Conservation (phyloP, 1,140 invertebrate species). For the Samia ricini region DNA sequence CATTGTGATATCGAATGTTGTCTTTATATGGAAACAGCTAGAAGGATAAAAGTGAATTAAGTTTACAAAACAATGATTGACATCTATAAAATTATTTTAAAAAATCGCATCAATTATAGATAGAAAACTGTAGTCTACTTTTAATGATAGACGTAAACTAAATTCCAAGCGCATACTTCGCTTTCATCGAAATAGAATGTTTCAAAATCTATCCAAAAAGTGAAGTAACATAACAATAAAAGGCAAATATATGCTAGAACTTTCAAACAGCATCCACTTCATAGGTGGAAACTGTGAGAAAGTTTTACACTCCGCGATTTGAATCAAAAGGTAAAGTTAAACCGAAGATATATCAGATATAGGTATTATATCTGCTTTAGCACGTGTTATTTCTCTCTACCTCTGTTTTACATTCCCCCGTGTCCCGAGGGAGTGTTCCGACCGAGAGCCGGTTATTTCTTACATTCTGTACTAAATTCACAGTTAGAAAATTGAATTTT, state of each 20-base stretch:
- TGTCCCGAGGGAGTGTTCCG: conserved; percentile 42
- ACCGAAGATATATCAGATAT: background rate
- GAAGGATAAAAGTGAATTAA: no score
- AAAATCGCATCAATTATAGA: no score
- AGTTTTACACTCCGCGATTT: background rate
- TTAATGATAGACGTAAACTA: no score
- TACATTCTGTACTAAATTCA: conserved; percentile 66
- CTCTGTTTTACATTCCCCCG: conserved; percentile 63
- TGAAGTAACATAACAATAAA: background rate
- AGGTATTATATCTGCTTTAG: background rate
- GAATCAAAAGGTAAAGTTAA: background rate
- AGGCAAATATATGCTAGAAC: background rate
- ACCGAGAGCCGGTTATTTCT: conserved; percentile 58
- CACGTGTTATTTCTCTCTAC: conserved; percentile 13
- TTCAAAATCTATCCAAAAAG: background rate
- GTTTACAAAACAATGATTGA: no score
- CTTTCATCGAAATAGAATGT: no score
- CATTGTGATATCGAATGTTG: no score
- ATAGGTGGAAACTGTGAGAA: background rate
- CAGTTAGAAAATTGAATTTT: conserved; percentile 70
- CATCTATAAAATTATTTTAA: no score
- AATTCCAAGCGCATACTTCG: background rate
- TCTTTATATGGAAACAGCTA: no score
- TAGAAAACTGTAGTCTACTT: no score
- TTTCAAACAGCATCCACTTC: background rate